Percentiles rank a stretch among this genome's conserved stretches.
These are phyloP conservation scores for Megalopta genalis DNA, from an alignment of 1,140 invertebrate species.

Conservation along the genomic window DNA sequence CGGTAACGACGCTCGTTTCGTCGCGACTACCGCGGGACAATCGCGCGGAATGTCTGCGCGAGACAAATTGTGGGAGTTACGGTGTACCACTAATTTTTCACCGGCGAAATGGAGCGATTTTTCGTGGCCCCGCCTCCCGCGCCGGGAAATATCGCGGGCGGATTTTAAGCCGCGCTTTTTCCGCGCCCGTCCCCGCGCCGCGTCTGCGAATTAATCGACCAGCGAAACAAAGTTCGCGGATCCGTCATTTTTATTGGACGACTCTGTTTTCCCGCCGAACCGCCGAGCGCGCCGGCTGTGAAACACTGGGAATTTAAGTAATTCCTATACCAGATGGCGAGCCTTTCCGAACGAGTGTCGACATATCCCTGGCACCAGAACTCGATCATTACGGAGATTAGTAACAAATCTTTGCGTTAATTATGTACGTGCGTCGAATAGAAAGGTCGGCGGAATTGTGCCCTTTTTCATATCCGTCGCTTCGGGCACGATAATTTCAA, in stretches of 20 bases:
- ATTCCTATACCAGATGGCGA: too few species aligned
- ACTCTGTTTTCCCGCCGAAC: too few species aligned
- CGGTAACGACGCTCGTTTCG: conserved; percentile 42
- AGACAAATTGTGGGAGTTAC: conserved; percentile 37
- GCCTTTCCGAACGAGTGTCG: too few species aligned
- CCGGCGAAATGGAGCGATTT: conserved; percentile 6
- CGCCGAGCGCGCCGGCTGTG: too few species aligned
- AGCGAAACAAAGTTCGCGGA: conserved; percentile 5
- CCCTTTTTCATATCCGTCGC: too few species aligned
- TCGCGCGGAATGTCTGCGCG: conserved; percentile 24
- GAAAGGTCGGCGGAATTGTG: too few species aligned
- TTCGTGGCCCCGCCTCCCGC: not conserved
- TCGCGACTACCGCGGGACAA: conserved; percentile 27
- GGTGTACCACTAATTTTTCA: conserved; percentile 32
- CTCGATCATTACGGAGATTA: too few species aligned
- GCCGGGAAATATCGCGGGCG: conserved; percentile 21
- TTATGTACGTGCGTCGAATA: too few species aligned
- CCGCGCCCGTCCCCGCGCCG: not conserved
- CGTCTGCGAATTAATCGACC: conserved; percentile 18
- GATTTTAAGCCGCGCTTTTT: conserved; percentile 29
- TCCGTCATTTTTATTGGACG: conserved; percentile 10
- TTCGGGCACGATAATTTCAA: too few species aligned
- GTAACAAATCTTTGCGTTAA: too few species aligned
- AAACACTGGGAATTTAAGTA: too few species aligned
- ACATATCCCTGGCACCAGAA: too few species aligned